A percentile compares a stretch with the other conserved stretches of the same genome.
Conservation (phyloP, 2,888 invertebrate species). For the Drosophila paranaensis region DNA sequence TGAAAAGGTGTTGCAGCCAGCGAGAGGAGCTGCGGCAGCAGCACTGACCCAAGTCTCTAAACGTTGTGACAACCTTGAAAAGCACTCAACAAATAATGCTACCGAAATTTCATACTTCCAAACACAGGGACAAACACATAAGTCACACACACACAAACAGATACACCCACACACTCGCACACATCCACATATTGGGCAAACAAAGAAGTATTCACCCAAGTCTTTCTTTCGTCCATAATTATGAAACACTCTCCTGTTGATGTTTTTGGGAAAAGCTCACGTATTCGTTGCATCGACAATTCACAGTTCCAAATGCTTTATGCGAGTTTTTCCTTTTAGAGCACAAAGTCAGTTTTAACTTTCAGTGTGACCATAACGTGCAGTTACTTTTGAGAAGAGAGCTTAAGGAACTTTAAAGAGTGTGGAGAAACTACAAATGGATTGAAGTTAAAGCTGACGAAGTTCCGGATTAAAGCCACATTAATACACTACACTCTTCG, state of each 20-base stretch:
- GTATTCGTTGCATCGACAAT: conserved; percentile 11
- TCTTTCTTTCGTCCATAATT: conserved; percentile 47
- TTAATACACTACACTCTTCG: too few species aligned
- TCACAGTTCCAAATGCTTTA: neutral
- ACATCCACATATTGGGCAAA: neutral
- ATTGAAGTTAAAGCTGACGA: neutral
- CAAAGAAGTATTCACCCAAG: conserved; percentile 12
- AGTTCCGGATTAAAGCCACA: too few species aligned
- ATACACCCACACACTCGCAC: neutral
- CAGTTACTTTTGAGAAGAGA: neutral
- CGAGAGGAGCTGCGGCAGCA: neutral
- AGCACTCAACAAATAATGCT: conserved; percentile 70
- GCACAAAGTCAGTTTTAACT: neutral
- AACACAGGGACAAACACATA: neutral
- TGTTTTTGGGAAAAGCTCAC: conserved; percentile 29
- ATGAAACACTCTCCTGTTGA: conserved; percentile 19
- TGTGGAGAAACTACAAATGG: neutral
- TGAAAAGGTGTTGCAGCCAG: conserved; percentile 25
- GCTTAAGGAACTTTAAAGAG: neutral
- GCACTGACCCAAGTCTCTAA: conserved; percentile 39
- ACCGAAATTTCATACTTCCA: conserved; percentile 9
- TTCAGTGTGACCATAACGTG: neutral
- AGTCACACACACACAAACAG: neutral
- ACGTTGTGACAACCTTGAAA: conserved; percentile 64
- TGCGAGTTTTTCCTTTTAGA: neutral